phyloP scores from a whole-genome alignment of 2,888 invertebrate genomes.

The Automeris io region DNA sequence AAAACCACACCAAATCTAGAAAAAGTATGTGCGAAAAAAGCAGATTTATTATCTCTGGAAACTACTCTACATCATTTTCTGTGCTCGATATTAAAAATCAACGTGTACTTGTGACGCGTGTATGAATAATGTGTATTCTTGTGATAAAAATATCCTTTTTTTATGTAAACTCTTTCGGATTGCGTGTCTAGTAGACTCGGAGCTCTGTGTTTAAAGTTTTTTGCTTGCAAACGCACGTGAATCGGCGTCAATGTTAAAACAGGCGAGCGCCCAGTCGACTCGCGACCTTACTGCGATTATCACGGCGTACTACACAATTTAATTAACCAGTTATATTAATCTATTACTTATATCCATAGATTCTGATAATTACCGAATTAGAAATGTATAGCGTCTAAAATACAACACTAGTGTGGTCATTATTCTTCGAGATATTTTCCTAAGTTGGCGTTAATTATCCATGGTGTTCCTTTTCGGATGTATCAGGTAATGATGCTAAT shows the following conservation, averaged over 20 bases:
- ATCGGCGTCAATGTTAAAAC: constrained; percentile 57
- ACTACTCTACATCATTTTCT: too few relatives aligned
- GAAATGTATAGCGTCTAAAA: constrained; percentile 9
- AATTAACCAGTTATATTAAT: constrained; percentile 51
- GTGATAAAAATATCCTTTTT: not conserved
- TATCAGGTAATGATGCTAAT: constrained; percentile 31
- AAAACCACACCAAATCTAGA: too few relatives aligned
- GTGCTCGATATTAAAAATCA: too few relatives aligned
- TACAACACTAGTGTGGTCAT: constrained; percentile 15
- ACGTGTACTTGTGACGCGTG: too few relatives aligned
- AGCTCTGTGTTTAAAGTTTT: constrained; percentile 57
- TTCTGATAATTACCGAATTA: too few relatives aligned
- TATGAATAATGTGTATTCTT: not conserved
- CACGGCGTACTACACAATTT: constrained; percentile 52
- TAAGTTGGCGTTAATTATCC: constrained; percentile 34
- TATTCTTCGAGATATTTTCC: constrained; percentile 24
- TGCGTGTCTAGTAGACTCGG: constrained; percentile 41
- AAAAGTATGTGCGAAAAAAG: too few relatives aligned
- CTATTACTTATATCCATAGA: constrained; percentile 33
- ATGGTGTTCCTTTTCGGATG: constrained; percentile 31
- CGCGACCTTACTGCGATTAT: constrained; percentile 65
- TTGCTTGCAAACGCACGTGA: constrained; percentile 69
- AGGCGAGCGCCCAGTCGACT: constrained; percentile 55
- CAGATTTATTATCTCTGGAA: too few relatives aligned
- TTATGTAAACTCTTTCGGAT: not conserved